Evolutionary conservation across 2,797 vertebrate genomes (phyloP).

Genomic region (Etheostoma nigrum): DNA sequence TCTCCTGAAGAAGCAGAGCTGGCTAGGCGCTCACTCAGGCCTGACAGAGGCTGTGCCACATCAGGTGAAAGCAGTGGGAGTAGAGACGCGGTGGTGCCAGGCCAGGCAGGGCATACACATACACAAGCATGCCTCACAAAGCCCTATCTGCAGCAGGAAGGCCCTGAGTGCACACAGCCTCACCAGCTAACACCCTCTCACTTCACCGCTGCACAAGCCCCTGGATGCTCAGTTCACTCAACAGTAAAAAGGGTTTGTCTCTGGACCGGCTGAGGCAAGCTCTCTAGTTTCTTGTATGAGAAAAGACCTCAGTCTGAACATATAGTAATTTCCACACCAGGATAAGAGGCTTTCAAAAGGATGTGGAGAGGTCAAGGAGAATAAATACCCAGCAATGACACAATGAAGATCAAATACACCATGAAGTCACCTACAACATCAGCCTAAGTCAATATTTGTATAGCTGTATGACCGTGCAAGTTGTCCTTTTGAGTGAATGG

Average conservation of each 20-base stretch:
- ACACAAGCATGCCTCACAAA: constrained; percentile 69
- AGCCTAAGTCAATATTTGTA: constrained; percentile 50
- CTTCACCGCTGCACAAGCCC: constrained; percentile 69
- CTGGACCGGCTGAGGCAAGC: constrained; percentile 70
- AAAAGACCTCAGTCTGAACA: constrained; percentile 58
- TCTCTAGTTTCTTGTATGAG: constrained; percentile 66
- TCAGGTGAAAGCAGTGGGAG: constrained; percentile 80
- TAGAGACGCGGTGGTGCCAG: constrained; percentile 73
- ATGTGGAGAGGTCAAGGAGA: constrained; percentile 41
- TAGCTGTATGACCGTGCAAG: constrained; percentile 31
- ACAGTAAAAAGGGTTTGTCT: constrained; percentile 83
- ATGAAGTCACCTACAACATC: constrained; percentile 53
- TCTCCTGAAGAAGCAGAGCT: constrained; percentile 78
- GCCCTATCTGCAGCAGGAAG: constrained; percentile 74
- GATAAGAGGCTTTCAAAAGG: constrained; percentile 64
- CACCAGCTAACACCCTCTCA: constrained; percentile 74
- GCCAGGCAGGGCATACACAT: constrained; percentile 64
- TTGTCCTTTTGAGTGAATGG: constrained; percentile 52
- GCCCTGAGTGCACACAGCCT: constrained; percentile 70
- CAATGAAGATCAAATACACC: constrained; percentile 59
- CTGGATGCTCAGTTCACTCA: constrained; percentile 76
- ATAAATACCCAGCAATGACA: constrained; percentile 51
- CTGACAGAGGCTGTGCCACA: constrained; percentile 84
- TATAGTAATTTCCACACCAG: constrained; percentile 59
- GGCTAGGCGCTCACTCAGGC: constrained; percentile 79